Evolutionary conservation across 2,888 invertebrate species (phyloP), one percentile per base, ranked within the genome.

Genomic region (Hypercompe scribonia): DNA sequence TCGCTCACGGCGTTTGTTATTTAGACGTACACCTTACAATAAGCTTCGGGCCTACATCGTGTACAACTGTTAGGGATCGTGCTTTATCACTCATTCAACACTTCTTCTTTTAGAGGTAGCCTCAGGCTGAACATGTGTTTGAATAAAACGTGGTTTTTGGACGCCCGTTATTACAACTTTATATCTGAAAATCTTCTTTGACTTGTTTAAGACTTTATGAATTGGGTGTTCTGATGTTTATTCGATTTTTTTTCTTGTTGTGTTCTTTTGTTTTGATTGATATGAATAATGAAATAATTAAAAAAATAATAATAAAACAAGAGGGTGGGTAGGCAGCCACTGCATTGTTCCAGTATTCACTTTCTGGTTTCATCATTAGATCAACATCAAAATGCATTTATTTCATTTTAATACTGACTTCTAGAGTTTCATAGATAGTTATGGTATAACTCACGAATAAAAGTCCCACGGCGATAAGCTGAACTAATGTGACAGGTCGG

Each of bases 51-150:
- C 46, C 31, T 64, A 64, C 42, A 70, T 36, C 58, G n/a, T 68
- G 58, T 68, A 58, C 36, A 54, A 58, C 5, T 58, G 34, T 54
- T 70, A 64, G 46, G 70, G 39, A 4, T 18, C 70, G 70, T 70
- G 70, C 64, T 64, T 65, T 70, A 70, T 64, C 70, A 46, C n/a
- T 34, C n/a, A n/a, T 63, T 64, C 64, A 64, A 64, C 46, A 65
- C 46, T 46, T n/a, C 58, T 58, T 36, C 54, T 24, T 58, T 34
- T 54, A 3, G 54, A 33, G 36, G 28, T 58, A n/a, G 54, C 68
- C 34, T 54, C 3, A 54, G 68, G 68, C 68, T 3, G 13, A 68
- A 50, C 33, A 50, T 65, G 28, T 39, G 42, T 34, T 39, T 36
- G 42, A 42, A 42, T 69, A 69, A 42, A 63, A 61, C 24, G 42